phyloP scores from a whole-genome alignment of 2,797 vertebrate species.

The Masticophis lateralis region DNA sequence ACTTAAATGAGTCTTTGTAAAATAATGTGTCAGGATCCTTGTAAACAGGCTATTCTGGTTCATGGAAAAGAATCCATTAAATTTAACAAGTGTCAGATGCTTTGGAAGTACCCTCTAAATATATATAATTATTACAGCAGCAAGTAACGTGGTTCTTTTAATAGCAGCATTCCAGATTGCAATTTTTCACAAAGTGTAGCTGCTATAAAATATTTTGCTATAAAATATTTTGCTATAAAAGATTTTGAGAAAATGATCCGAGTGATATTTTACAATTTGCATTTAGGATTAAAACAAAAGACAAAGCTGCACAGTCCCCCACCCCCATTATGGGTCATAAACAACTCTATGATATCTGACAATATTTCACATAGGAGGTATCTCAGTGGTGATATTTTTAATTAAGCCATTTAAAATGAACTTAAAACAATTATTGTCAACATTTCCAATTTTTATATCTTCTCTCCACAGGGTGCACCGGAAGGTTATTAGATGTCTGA shows the following conservation, averaged over 20 bases:
- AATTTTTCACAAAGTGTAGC: not conserved
- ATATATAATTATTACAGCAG: not conserved
- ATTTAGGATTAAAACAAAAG: not conserved
- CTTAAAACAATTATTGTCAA: not conserved
- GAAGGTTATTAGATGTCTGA: not conserved
- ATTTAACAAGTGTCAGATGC: not conserved
- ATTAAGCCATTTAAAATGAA: slow-evolving; percentile 3
- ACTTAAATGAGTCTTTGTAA: not conserved
- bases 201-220: no score
- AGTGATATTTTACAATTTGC: slow-evolving; percentile 11
- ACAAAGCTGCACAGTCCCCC: not conserved
- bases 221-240: no score
- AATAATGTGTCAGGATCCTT: not conserved
- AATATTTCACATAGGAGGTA: not conserved
- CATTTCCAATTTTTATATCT: not conserved
- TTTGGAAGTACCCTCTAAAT: not conserved
- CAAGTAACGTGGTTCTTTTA: slow-evolving; percentile 25
- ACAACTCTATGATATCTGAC: not conserved
- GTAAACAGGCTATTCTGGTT: not conserved
- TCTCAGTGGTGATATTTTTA: not conserved
- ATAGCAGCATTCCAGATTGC: not conserved
- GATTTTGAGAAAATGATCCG: not conserved
- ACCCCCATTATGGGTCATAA: not conserved
- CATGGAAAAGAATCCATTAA: not conserved
- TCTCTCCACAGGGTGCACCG: not conserved